Evolutionary conservation across 2,113 vertebrate species (phyloP), one percentile per base, ranked within the genome.

Genomic region (Suncus etruscus): DNA sequence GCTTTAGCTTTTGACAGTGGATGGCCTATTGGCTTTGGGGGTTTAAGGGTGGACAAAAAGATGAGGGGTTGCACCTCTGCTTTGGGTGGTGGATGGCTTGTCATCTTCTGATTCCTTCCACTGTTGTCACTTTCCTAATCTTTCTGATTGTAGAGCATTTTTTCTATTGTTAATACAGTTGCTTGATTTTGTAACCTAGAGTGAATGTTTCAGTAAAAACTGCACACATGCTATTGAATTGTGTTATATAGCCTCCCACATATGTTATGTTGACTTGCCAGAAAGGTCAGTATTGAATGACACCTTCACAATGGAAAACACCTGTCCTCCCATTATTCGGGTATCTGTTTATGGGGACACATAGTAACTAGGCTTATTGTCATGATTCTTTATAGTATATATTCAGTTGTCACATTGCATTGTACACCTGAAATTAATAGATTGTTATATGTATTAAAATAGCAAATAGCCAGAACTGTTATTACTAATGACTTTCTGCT

Each of bases 21-120:
- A 18, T 65, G 47, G 27, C 11, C 58, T 32, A 0, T 7, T 50
- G 45, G 29, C 31, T 22, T 65, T 75, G 73, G 73, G 45, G 31
- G 15, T 45, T 61, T 20, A 10, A 14, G 32, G 27, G 20, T n/a
- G 1, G 14, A 39, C 25, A 16, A 7, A 6, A 31, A 7, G 6
- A 58, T 20, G 1, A 32, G 16, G 9, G 29, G n/a, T 4, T 12
- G 5, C 0, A 9, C 31, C 29, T 2, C 20, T 29, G 11, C 2
- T 73, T 22, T 29, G 51, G n/a, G 12, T 51, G 45, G 63, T 14
- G 15, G 15, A 45, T 32, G 32, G 77, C 10, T 14, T 9, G 0
- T 11, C 14, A 31, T n/a, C 75, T 31, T 14, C 22, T 10, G 0
- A 25, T 20, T 7, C 32, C 31, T 54, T 66, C 6, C 4, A 0